A percentile compares a stretch with the other conserved stretches of the same genome.
Conservation (phyloP, 2,797 vertebrate species). For the Clarias fuscus region DNA sequence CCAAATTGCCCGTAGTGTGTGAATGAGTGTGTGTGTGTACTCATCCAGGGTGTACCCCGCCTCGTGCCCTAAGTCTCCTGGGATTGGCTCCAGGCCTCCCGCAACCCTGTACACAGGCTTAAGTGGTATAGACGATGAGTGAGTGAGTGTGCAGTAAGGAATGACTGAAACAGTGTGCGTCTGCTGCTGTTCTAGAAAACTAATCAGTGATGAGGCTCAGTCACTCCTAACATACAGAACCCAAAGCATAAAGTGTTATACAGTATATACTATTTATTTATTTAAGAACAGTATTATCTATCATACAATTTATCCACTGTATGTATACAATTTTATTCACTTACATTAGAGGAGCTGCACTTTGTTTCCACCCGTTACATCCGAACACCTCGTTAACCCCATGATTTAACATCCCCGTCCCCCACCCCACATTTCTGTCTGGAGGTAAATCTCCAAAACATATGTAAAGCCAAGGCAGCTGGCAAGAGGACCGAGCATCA, state of each 20-base stretch:
- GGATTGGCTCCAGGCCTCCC: too few species aligned
- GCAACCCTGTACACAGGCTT: too few species aligned
- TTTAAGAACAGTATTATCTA: neutral
- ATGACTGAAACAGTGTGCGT: neutral
- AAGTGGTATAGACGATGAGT: too few species aligned
- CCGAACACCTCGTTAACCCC: neutral
- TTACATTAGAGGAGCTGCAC: neutral
- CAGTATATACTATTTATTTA: too few species aligned
- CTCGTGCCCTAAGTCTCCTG: too few species aligned
- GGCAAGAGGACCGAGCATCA: conserved; percentile 37
- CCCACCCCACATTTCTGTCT: conserved; percentile 22
- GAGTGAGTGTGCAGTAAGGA: neutral
- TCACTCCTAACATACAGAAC: neutral
- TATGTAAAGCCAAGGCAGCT: conserved; percentile 31
- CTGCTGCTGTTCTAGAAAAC: neutral
- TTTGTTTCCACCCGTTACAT: neutral
- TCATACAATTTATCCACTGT: neutral
- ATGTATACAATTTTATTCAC: too few species aligned
- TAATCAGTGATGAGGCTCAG: neutral
- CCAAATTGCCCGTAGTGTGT: too few species aligned
- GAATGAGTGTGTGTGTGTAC: too few species aligned
- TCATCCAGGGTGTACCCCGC: too few species aligned
- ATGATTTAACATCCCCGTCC: neutral
- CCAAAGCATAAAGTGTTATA: neutral
- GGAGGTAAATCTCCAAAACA: neutral